Percentiles rank a stretch among this genome's conserved stretches.
phyloP scores from a whole-genome alignment of 2,113 vertebrate species.

The Pelvicachromis taeniatus region DNA sequence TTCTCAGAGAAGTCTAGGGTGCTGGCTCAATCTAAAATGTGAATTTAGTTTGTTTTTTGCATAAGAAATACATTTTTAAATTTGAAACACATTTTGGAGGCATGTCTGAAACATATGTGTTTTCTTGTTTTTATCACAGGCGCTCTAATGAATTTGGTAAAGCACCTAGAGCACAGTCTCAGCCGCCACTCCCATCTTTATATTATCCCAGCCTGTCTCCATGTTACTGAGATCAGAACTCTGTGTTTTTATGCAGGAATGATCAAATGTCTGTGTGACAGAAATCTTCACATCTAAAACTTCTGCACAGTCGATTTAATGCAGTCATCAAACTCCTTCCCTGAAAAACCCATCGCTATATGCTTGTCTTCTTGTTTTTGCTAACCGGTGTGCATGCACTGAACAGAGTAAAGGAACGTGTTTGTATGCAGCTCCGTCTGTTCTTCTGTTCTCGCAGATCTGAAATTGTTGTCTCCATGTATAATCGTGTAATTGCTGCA shows the following conservation, averaged over 20 bases:
- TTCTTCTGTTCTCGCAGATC: background rate
- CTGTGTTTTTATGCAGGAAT: background rate
- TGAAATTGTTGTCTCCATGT: background rate
- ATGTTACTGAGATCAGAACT: background rate
- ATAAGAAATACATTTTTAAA: rapidly evolving
- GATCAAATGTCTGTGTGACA: background rate
- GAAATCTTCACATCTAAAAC: background rate
- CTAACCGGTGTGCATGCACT: background rate
- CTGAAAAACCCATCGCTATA: background rate
- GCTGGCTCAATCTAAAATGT: background rate
- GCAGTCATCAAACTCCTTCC: background rate
- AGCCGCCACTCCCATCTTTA: background rate
- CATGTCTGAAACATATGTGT: background rate
- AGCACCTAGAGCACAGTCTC: background rate
- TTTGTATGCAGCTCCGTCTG: background rate
- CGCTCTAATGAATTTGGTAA: background rate
- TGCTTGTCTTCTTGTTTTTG: background rate
- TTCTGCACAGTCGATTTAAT: background rate
- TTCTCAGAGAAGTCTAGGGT: background rate
- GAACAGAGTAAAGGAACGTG: background rate
- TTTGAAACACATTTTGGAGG: background rate
- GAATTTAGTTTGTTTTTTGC: background rate
- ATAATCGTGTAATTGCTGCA: background rate
- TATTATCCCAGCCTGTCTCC: background rate
- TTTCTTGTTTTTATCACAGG: background rate